Evolutionary conservation across 2,888 invertebrate species (phyloP), one percentile per base, ranked within the genome.

Genomic region (Masnerella sp.): DNA sequence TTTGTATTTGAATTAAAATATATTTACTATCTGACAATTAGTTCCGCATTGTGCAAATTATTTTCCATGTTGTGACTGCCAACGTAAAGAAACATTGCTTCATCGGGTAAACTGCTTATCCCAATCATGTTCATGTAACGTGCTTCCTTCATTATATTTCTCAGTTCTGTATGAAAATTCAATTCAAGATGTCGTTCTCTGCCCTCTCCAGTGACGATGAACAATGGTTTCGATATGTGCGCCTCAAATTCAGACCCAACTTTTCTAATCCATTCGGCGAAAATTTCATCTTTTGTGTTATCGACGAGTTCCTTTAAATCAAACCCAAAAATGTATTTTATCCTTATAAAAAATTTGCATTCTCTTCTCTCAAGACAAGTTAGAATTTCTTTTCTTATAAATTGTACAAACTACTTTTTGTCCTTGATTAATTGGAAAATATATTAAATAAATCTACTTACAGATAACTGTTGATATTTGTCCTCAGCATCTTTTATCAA

Each of bases 101-200:
- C 91, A 0, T 88, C 82, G 0, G 92, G 91, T 65, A 95, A 88
- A 17, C 91, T 90, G 67, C 91, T 91, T 75, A 90, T 90, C 0
- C 91, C 90, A 80, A 92, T 90, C 56, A 91, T 91, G 0, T 70
- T 54, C 88, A 96, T 89, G 80, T 95, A 96, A 64, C 93, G 93
- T 25, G 95, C 93, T 89, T 97, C 96, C 54, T 93, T 91, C n/a
- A 97, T 87, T 11, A 94, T 89, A 76, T 92, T 91, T 38, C 90
- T 91, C 34, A 97, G 88, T 87, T 93, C 90, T 0, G 89, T 88
- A 78, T 92, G 91, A 78, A 95, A 94, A 85, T 95, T 95, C 32
- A 93, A 88, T 34, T 88, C 87, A 1, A 94, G 88, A 36, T 90
- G 87, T 0, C 85, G 84, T 49, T 91, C 88, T 0, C 90, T 89